Conservation (phyloP, 2,888 invertebrate genomes). For the Peribatodes rhomboidaria region DNA sequence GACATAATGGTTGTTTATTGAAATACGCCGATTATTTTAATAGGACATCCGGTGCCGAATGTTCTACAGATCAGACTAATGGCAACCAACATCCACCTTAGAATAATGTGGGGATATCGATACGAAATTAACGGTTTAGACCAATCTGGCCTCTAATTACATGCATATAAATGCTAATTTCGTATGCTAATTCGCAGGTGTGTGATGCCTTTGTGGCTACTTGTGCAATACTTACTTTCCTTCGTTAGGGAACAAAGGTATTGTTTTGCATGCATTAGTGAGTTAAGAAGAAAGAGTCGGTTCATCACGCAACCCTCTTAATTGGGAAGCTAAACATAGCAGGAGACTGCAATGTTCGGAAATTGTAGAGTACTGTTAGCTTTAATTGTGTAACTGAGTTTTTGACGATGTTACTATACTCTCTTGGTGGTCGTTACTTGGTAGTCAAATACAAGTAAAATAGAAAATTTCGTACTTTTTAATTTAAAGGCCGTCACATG, state of each 20-base stretch:
- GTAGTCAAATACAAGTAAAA: background rate
- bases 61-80: constrained; percentile 58
- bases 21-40: constrained; percentile 83
- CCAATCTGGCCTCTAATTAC: constrained; percentile 65
- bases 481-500: too few species aligned
- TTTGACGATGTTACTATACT: constrained; percentile 1
- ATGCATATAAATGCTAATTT: constrained; percentile 62
- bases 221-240: constrained; percentile 60
- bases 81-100: constrained; percentile 60
- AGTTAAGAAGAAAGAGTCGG: constrained; percentile 38
- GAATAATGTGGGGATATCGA: constrained; percentile 64
- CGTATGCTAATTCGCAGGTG: constrained; percentile 72
- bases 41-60: constrained; percentile 78
- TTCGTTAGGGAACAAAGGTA: constrained; percentile 52
- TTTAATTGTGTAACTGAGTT: constrained; percentile 14
- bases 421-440: background rate
- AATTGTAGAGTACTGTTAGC: constrained; percentile 23
- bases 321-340: constrained; percentile 41
- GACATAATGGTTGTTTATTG: constrained; percentile 78
- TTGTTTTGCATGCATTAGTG: constrained; percentile 53
- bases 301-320: constrained; percentile 45
- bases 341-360: constrained; percentile 23
- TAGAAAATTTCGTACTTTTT: too few species aligned
- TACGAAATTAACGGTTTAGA: constrained; percentile 45
- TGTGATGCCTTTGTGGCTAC: constrained; percentile 49